Percentiles rank a stretch among this genome's conserved stretches.
These are phyloP conservation scores for Sepioteuthis lessoniana DNA, from an alignment of 2,888 invertebrate genomes.

Conservation along the genomic window DNA sequence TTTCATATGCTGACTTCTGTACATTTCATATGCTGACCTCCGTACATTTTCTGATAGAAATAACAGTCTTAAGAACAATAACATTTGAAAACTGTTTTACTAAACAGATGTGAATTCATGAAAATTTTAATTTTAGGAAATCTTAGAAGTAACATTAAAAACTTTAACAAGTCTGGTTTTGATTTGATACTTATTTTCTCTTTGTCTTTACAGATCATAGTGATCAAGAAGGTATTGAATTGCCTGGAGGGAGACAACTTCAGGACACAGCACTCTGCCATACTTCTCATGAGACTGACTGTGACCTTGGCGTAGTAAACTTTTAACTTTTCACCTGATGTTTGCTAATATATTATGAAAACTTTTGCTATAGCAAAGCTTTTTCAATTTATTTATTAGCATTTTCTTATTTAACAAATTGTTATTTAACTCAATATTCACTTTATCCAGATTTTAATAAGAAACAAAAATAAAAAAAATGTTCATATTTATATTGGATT, in stretches of 20 bases:
- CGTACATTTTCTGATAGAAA: too few species aligned
- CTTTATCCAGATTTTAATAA: not conserved
- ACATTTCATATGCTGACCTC: too few species aligned
- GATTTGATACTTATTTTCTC: not conserved
- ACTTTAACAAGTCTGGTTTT: not conserved
- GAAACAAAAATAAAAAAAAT: not conserved
- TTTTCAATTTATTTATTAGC: not conserved
- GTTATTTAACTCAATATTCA: not conserved
- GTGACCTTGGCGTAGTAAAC: not conserved
- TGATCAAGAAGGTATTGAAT: not conserved
- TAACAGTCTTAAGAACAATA: too few species aligned
- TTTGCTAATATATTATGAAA: not conserved
- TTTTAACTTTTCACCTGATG: not conserved
- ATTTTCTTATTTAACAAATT: not conserved
- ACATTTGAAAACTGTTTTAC: too few species aligned
- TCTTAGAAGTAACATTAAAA: not conserved
- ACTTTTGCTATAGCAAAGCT: not conserved
- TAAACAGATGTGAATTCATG: not conserved
- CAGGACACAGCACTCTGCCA: not conserved
- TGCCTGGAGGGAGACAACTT: not conserved
- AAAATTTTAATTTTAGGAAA: not conserved
- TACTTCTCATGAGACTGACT: slow-evolving; percentile 10
- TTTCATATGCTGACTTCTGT: too few species aligned
- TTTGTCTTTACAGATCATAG: not conserved
- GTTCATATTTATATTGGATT: not conserved